phyloP scores from a whole-genome alignment of 1,140 invertebrate genomes.

The Psilanteris sp. region DNA sequence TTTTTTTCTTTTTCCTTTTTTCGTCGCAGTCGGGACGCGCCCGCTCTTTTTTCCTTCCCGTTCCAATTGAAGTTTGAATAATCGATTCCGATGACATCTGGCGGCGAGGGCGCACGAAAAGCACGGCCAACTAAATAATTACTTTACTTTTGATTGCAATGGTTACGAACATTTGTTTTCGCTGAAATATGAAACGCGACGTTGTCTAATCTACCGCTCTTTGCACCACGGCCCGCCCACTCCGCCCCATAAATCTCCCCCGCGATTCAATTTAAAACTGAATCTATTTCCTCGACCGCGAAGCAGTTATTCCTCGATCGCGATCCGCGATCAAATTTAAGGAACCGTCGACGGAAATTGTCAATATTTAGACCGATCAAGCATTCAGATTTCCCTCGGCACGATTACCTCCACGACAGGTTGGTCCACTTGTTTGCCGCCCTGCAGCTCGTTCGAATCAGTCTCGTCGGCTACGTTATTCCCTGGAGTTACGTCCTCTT shows the following conservation, averaged over 20 bases:
- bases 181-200: conserved; percentile 17
- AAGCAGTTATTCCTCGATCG: conserved; percentile 13
- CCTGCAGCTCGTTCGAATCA: conserved; percentile 15
- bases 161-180: conserved; percentile 25
- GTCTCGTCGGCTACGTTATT: conserved; percentile 6
- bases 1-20: no score
- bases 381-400: conserved; percentile 7
- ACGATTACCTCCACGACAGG: conserved; percentile 12
- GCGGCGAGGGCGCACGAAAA: conserved; percentile 21
- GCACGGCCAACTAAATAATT: conserved; percentile 42
- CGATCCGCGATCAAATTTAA: conserved; percentile 27
- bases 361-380: conserved; percentile 32
- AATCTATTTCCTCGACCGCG: conserved; percentile 20
- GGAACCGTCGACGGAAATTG: conserved; percentile 17
- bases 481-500: conserved; percentile 8
- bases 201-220: conserved; percentile 6
- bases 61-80: conserved; percentile 55
- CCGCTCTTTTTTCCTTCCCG: conserved; percentile 41
- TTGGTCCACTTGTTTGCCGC: conserved; percentile 6
- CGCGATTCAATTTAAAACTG: conserved; percentile 15
- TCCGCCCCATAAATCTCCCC: background rate
- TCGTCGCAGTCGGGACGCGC: conserved; percentile 38
- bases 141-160: conserved; percentile 47
- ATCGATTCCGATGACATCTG: conserved; percentile 57
- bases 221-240: background rate